Conservation (phyloP, 2,797 vertebrate species). For the Poeciliopsis infans region DNA sequence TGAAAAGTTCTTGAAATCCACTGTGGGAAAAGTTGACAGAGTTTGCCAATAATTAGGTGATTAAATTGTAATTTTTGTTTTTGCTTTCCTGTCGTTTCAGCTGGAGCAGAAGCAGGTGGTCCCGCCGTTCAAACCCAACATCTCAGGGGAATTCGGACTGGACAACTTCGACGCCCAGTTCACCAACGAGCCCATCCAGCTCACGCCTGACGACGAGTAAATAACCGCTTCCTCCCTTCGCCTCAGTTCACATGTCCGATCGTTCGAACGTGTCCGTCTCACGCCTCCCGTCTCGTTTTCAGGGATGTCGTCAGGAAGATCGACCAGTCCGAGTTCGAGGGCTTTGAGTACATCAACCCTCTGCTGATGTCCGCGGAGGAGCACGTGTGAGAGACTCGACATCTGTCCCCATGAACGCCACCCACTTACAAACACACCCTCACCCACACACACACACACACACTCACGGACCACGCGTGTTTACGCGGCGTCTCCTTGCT, state of each 20-base stretch:
- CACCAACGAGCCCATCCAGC: conserved; percentile 98
- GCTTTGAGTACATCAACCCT: conserved; percentile 99
- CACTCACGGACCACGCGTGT: conserved; percentile 35
- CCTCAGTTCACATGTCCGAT: neutral
- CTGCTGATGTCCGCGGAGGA: conserved; percentile 98
- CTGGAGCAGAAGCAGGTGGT: conserved; percentile 99
- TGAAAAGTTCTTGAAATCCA: no score
- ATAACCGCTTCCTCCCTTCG: conserved; percentile 52
- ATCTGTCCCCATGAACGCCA: conserved; percentile 32
- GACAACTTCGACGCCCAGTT: conserved; percentile 99
- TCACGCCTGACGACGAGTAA: conserved; percentile 98
- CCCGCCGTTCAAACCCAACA: conserved; percentile 98
- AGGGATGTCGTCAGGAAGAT: conserved; percentile 98
- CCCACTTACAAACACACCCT: neutral
- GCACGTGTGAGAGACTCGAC: conserved; percentile 84
- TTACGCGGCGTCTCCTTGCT: conserved; percentile 65
- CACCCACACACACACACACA: neutral
- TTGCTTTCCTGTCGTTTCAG: conserved; percentile 76
- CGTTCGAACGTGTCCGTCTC: neutral
- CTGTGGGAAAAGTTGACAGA: no score
- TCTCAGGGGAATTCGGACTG: conserved; percentile 97
- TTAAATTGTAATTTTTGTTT: neutral
- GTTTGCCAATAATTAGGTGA: neutral
- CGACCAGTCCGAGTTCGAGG: conserved; percentile 98
- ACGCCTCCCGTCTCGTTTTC: conserved; percentile 37